Evolutionary conservation across 2,888 invertebrate genomes (phyloP), one percentile per base, ranked within the genome.

Genomic region (Ommatoiulus sabulosus): DNA sequence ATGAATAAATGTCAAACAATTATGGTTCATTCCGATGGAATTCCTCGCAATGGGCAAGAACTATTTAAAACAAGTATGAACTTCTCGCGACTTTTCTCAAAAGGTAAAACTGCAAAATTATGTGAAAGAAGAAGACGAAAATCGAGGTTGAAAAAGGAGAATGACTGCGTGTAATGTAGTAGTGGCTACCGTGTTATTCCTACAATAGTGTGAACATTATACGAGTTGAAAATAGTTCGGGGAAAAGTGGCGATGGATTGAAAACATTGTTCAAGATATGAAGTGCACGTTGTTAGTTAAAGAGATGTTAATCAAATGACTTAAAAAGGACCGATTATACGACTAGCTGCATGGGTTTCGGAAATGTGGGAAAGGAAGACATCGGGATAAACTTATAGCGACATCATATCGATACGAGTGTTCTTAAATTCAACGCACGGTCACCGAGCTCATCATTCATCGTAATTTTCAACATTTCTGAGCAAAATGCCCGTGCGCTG

Each of bases 311-410:
- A 80, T 17, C 35, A 63, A 80, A 80, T 80, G 35, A 35, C 80
- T 35, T 80, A 80, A 80, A 80, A 12, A 35, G 35, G 80, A 7
- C 17, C 57, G 17, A 52, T 52, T 12, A 63, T 63, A 80, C 35
- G 80, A 80, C 35, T 80, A 80, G 80, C 80, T 35, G 35, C 35
- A 1, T 35, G 80, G 80, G 35, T 24, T 80, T 80, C 80, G 80
- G 80, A 80, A 80, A 80, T 80, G 12, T 43, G 80, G 80, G 80
- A 8, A 57, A 80, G 80, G 80, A 80, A 80, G 80, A 80, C 80
- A 43, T 35, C 12, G 12, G 80, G 35, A 12, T 80, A 35, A 80
- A 80, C 35, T 12, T 43, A 80, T 35, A 24, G 80, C 24, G 12
- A 80, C 35, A 52, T 52, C 15, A 80, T 80, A 80, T 35, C 7